These are phyloP conservation scores for Drosophila limbata DNA, from an alignment of 2,888 invertebrate genomes.

Conservation along the genomic window DNA sequence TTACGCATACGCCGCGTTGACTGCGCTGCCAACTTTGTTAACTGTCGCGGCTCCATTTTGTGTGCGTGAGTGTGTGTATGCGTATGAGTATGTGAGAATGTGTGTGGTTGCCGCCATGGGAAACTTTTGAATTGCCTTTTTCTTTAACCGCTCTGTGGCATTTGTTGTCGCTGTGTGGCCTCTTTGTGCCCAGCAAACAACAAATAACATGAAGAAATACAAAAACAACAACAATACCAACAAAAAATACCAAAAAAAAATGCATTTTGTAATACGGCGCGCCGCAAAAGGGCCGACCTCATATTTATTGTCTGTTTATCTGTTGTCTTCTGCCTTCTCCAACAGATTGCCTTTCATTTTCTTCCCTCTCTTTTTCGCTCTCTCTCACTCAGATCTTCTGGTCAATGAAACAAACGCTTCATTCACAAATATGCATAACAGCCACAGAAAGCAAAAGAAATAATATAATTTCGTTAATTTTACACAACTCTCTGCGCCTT, in stretches of 20 bases:
- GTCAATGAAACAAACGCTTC: slow-evolving; percentile 75
- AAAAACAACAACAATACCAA: slow-evolving; percentile 16
- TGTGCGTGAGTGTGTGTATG: slow-evolving; percentile 17
- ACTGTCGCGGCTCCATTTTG: slow-evolving; percentile 60
- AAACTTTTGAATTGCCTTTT: slow-evolving; percentile 68
- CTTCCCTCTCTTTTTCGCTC: not conserved
- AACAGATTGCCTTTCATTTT: slow-evolving; percentile 45
- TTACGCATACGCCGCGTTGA: slow-evolving; percentile 77
- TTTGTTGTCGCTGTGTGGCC: slow-evolving; percentile 74
- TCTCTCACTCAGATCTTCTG: slow-evolving; percentile 28
- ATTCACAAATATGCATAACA: slow-evolving; percentile 64
- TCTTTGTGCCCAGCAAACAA: slow-evolving; percentile 61
- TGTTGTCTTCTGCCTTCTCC: slow-evolving; percentile 43
- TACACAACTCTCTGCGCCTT: slow-evolving; percentile 56
- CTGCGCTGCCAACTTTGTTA: slow-evolving; percentile 66
- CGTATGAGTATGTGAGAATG: slow-evolving; percentile 19
- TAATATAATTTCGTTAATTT: slow-evolving; percentile 60
- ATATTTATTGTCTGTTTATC: slow-evolving; percentile 78
- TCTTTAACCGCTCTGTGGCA: slow-evolving; percentile 51
- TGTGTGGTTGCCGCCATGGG: slow-evolving; percentile 65
- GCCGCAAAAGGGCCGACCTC: slow-evolving; percentile 56
- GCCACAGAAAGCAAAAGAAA: slow-evolving; percentile 5
- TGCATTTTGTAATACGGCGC: slow-evolving; percentile 58
- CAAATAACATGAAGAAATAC: slow-evolving; percentile 51
- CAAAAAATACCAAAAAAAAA: slow-evolving; percentile 27